Evolutionary conservation across 2,888 invertebrate species (phyloP).

Genomic region (Elegia similella): DNA sequence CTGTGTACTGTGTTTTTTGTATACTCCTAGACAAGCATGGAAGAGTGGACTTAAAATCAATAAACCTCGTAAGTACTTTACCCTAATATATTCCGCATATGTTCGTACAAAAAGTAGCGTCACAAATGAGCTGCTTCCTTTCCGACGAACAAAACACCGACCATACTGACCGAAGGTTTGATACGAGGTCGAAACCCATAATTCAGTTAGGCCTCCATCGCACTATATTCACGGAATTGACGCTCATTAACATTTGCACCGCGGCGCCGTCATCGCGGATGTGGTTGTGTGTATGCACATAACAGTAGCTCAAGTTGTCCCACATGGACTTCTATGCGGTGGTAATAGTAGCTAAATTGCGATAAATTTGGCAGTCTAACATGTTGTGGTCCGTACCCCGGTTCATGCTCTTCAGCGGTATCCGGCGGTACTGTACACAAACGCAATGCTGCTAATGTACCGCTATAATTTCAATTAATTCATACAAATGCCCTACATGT

Average conservation of each 20-base stretch:
- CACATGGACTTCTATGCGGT: too few relatives aligned
- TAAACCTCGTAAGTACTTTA: not conserved
- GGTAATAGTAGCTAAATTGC: too few relatives aligned
- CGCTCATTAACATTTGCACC: constrained; percentile 46
- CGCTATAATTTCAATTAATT: not conserved
- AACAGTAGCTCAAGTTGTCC: too few relatives aligned
- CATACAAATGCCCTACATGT: not conserved
- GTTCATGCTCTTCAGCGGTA: constrained; percentile 3
- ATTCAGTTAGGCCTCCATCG: constrained; percentile 39
- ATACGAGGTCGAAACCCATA: constrained; percentile 29
- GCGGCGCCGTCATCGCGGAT: constrained; percentile 20
- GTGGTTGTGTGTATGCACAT: not conserved
- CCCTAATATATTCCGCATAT: not conserved
- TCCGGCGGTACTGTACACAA: not conserved
- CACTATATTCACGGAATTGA: constrained; percentile 30
- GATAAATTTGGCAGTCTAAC: too few relatives aligned
- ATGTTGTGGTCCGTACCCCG: not conserved
- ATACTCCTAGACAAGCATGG: too few relatives aligned
- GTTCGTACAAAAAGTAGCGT: not conserved
- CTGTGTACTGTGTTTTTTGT: too few relatives aligned
- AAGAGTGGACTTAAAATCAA: too few relatives aligned
- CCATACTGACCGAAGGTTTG: constrained; percentile 6
- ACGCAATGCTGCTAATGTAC: not conserved
- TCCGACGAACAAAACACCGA: constrained; percentile 1
- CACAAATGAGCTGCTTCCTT: not conserved